A percentile compares a stretch with the other conserved stretches of the same genome.
Evolutionary conservation across 2,797 vertebrate genomes (phyloP).

Genomic region (Mormyrus hasselquistii): DNA sequence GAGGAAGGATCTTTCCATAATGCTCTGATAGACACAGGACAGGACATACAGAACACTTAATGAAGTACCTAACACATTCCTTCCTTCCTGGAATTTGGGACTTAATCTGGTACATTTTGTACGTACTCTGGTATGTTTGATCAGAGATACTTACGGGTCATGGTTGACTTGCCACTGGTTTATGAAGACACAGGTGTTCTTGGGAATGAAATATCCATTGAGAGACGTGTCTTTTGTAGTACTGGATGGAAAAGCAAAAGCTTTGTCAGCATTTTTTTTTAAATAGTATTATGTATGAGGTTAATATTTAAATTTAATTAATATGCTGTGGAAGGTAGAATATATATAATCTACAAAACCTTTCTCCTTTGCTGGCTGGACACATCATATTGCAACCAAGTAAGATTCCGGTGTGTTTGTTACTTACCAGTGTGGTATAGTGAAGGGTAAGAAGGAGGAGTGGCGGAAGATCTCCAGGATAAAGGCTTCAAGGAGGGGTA

Average conservation of each 20-base stretch:
- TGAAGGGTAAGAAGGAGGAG: conserved; percentile 80
- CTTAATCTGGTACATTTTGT: neutral
- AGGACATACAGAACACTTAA: neutral
- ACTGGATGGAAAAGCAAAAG: conserved; percentile 48
- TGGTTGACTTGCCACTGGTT: conserved; percentile 97
- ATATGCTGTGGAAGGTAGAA: neutral
- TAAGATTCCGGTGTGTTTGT: neutral
- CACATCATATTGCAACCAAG: neutral
- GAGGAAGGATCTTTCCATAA: conserved; percentile 76
- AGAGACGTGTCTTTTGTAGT: conserved; percentile 72
- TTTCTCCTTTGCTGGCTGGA: neutral
- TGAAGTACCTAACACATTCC: neutral
- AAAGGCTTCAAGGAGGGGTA: conserved; percentile 75
- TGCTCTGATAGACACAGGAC: conserved; percentile 50
- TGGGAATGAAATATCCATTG: conserved; percentile 82
- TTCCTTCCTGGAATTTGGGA: neutral
- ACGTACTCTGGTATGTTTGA: neutral
- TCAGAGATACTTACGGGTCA: conserved; percentile 72
- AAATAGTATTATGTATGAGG: neutral
- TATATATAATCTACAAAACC: neutral
- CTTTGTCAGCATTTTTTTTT: neutral
- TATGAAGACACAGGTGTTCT: conserved; percentile 81
- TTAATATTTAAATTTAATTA: neutral
- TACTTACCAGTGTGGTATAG: conserved; percentile 82
- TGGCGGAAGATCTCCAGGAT: conserved; percentile 78